Base-by-base conservation (phyloP, 2,888 invertebrate species). In the Trichopria drosophilae region DNA sequence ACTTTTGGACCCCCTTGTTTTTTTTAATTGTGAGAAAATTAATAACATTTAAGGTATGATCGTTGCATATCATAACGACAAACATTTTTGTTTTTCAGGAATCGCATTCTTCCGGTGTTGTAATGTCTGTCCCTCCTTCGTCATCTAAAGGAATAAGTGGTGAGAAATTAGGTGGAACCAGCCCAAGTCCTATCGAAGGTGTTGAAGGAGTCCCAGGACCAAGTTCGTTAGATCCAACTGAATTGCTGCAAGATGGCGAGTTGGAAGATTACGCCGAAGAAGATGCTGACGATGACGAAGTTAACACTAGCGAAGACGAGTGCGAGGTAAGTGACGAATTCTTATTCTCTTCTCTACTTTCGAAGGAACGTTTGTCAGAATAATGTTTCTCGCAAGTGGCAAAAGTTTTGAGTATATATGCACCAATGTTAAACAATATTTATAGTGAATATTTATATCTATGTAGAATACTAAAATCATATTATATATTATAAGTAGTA, bases 61-160 rank as follows among this genome's bases (percentile, higher is more conserved):
- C n/a, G n/a, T n/a, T n/a, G n/a, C n/a, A n/a, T n/a, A n/a, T n/a
- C n/a, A n/a, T n/a, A n/a, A n/a, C n/a, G n/a, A n/a, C n/a, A n/a
- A n/a, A n/a, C n/a, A n/a, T n/a, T n/a, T n/a, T n/a, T n/a, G n/a
- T n/a, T n/a, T n/a, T n/a, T n/a, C n/a, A n/a, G n/a, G n/a, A n/a
- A n/a, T n/a, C n/a, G n/a, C n/a, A n/a, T n/a, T n/a, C n/a, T n/a
- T n/a, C n/a, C n/a, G n/a, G n/a, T n/a, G n/a, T n/a, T n/a, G 73
- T 71, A 63, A 73, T 73, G 71, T 73, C 75, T 67, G 65, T 69
- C 64, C 69, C 73, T 63, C 64, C 73, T 51, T 69, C 74, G 39
- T 66, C 72, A 41, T 66, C 72, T 52, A 73, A 70, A 58, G 67
- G 65, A 57, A 64, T 68, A 60, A 64, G 61, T 48, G 64, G 62